Percentiles rank a stretch among this genome's conserved stretches.
phyloP scores from a whole-genome alignment of 2,888 invertebrate genomes.

The Colostygia pectinataria region DNA sequence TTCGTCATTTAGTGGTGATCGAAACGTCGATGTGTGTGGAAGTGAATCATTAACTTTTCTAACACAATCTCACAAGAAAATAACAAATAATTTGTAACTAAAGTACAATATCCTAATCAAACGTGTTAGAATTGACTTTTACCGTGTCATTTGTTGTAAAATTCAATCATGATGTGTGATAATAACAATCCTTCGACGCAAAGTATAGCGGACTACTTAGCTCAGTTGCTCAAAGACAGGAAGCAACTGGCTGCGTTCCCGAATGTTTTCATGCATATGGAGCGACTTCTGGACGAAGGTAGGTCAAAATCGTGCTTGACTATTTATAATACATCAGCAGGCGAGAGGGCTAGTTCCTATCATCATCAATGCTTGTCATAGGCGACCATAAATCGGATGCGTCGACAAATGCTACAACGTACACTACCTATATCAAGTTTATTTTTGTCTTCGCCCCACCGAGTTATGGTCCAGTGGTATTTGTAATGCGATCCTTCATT shows the following conservation, averaged over 20 bases:
- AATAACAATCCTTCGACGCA: conserved; percentile 90
- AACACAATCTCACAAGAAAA: conserved; percentile 78
- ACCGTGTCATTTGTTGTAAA: conserved; percentile 72
- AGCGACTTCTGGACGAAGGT: conserved; percentile 99
- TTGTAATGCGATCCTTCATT: conserved; percentile 79
- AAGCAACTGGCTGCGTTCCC: conserved; percentile 99
- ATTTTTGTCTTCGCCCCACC: conserved; percentile 81
- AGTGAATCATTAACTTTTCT: conserved; percentile 81
- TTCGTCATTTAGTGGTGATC: conserved; percentile 81
- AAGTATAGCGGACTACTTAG: conserved; percentile 99
- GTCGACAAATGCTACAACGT: conserved; percentile 79
- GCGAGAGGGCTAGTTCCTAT: conserved; percentile 50
- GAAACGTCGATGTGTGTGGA: conserved; percentile 81
- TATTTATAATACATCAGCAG: conserved; percentile 56
- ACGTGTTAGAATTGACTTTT: conserved; percentile 74
- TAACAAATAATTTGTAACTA: conserved; percentile 78
- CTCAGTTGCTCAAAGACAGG: conserved; percentile 99
- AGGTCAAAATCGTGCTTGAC: conserved; percentile 65
- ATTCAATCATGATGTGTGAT: conserved; percentile 80
- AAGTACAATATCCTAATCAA: conserved; percentile 73
- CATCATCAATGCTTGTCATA: conserved; percentile 66
- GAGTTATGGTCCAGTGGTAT: conserved; percentile 81
- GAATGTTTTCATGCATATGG: conserved; percentile 99
- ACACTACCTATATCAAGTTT: conserved; percentile 82
- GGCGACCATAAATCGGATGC: conserved; percentile 75